Evolutionary conservation across 2,888 invertebrate species (phyloP), one percentile per base, ranked within the genome.

Genomic region (Chalcosyrphus nemorum): DNA sequence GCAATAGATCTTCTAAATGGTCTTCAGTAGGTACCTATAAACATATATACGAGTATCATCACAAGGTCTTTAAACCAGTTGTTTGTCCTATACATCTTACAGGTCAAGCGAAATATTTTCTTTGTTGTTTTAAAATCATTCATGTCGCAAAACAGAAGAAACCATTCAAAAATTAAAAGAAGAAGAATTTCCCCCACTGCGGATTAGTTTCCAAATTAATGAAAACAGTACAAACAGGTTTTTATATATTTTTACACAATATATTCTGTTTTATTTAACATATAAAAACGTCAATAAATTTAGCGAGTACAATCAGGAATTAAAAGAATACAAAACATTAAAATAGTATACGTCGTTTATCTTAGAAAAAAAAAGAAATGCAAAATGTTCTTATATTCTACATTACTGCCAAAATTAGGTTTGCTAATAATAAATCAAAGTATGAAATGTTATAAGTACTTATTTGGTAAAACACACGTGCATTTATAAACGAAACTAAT

Each of bases 321-420:
- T 71, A 19, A 7, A 45, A 32, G n/a, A 47, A 24, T 27, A 11
- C n/a, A 59, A 61, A 61, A 68, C 65, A 50, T 47, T 77, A 38
- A 66, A 65, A 77, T 68, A 82, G 65, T 61, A 59, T 54, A 66
- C 66, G 15, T 54, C 52, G 45, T 47, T 63, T 63, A 24, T 15
- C 63, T 63, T 74, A 75, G 1, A 57, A 29, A 65, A 19, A 7
- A 50, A 57, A 13, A 24, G 11, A 59, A 6, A 54, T 63, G 17
- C 6, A 24, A 50, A n/a, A 13, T 56, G n/a, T 38, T 52, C 65
- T 66, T 27, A 71, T 6, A 29, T 50, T 50, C 29, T 61, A 61
- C 13, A 11, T 19, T 47, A 43, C 59, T 32, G 17, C 35, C 19
- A 32, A 47, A n/a, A 47, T 2, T 4, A 21, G n/a, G 11, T 6